Conservation (phyloP, 2,888 invertebrate genomes). For the Dasysyrphus albostriatus region DNA sequence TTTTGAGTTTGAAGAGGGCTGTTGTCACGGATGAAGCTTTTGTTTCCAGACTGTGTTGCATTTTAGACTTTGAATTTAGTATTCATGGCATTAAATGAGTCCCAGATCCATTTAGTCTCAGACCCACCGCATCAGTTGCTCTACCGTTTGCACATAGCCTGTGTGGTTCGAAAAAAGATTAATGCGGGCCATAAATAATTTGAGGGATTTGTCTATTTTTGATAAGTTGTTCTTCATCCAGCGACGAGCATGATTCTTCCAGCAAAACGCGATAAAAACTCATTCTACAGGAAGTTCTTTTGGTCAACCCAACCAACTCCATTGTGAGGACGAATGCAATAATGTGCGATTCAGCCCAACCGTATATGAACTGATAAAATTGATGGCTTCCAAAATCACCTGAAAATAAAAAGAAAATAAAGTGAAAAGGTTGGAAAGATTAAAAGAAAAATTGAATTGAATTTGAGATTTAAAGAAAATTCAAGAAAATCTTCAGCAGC, state of each 20-base stretch:
- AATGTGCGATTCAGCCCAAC: constrained; percentile 83
- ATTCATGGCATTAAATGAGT: constrained; percentile 87
- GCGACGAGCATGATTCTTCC: constrained; percentile 92
- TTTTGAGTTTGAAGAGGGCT: too few relatives aligned
- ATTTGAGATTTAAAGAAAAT: background rate
- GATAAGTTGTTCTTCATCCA: constrained; percentile 91
- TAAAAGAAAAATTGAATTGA: background rate
- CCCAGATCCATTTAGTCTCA: constrained; percentile 91
- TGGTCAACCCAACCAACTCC: constrained; percentile 93
- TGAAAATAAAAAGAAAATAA: constrained; percentile 80
- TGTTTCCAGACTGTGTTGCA: constrained; percentile 81
- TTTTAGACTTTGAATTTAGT: constrained; percentile 86
- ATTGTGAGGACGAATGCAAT: constrained; percentile 87
- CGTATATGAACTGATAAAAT: constrained; percentile 90
- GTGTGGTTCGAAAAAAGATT: too few relatives aligned
- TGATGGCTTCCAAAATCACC: constrained; percentile 94
- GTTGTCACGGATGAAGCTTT: too few relatives aligned
- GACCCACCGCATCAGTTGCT: too few relatives aligned
- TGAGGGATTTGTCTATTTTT: too few relatives aligned
- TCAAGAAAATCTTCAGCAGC: background rate
- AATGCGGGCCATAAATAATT: too few relatives aligned
- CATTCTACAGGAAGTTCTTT: constrained; percentile 91
- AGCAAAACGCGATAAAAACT: constrained; percentile 91
- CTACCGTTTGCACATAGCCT: too few relatives aligned
- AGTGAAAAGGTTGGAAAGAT: background rate